Percentiles rank a stretch among this genome's conserved stretches.
phyloP scores from a whole-genome alignment of 2,797 vertebrate species.

The Pangasius sanitwongsei region DNA sequence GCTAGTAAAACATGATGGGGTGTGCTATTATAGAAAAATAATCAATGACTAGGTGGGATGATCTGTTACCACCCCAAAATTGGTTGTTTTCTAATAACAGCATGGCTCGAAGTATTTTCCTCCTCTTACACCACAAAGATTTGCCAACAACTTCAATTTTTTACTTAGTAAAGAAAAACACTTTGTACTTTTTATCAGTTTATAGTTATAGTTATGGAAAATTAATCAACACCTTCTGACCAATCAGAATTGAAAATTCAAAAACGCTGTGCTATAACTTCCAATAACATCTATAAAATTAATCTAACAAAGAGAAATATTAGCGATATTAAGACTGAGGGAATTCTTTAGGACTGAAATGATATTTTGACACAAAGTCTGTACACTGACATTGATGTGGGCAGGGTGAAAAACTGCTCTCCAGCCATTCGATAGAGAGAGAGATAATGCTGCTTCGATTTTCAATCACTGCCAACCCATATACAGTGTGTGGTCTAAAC shows the following conservation, averaged over 20 bases:
- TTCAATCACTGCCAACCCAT: neutral
- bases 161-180: neutral
- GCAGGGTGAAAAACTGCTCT: neutral
- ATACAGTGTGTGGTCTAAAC: neutral
- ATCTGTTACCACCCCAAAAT: too few species aligned
- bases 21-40: neutral
- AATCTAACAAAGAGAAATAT: neutral
- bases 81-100: neutral
- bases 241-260: neutral
- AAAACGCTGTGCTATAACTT: too few species aligned
- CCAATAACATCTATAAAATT: neutral
- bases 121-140: neutral
- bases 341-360: neutral
- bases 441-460: neutral
- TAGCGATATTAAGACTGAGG: neutral
- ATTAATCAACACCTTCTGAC: neutral
- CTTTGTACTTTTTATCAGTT: neutral
- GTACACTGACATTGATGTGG: neutral
- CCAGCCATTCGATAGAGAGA: too few species aligned
- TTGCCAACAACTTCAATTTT: neutral
- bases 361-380: neutral
- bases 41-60: too few species aligned
- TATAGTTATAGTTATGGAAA: neutral
- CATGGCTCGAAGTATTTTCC: neutral
- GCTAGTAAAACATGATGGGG: neutral